These are phyloP conservation scores for Heliconius ismenius DNA, from an alignment of 2,888 invertebrate species.

Conservation along the genomic window DNA sequence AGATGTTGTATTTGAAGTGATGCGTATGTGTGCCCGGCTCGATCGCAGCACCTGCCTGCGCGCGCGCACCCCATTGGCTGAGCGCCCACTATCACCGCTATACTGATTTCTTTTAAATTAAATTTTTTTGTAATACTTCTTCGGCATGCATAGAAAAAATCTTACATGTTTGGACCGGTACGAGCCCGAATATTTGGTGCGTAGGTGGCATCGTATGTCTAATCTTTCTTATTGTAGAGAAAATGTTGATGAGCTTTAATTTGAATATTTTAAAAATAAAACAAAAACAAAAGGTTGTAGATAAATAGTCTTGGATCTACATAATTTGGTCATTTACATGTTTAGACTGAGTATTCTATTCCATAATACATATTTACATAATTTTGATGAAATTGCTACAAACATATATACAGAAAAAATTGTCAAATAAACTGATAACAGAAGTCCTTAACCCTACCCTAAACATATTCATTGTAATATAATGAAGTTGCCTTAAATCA, in stretches of 20 bases:
- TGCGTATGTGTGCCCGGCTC: slow-evolving; percentile 68
- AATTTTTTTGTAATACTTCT: slow-evolving; percentile 76
- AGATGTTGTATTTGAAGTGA: slow-evolving; percentile 74
- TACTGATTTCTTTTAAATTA: slow-evolving; percentile 80
- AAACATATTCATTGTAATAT: slow-evolving; percentile 13
- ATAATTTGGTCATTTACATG: slow-evolving; percentile 9
- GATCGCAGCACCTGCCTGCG: slow-evolving; percentile 76
- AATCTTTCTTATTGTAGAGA: slow-evolving; percentile 71
- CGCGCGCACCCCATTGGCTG: slow-evolving; percentile 77
- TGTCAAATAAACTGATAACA: neutral
- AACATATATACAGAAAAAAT: neutral
- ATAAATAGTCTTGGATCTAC: slow-evolving; percentile 3
- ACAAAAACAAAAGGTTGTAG: neutral
- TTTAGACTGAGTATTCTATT: neutral
- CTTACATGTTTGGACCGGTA: slow-evolving; percentile 79
- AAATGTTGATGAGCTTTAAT: slow-evolving; percentile 68
- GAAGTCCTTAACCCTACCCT: neutral
- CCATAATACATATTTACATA: neutral
- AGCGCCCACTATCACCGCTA: slow-evolving; percentile 76
- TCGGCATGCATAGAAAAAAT: slow-evolving; percentile 76
- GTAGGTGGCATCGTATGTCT: slow-evolving; percentile 78
- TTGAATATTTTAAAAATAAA: slow-evolving; percentile 47
- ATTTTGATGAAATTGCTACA: neutral
- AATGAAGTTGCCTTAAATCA: slow-evolving; percentile 45
- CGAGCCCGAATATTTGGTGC: slow-evolving; percentile 71